Conservation (phyloP, 1,140 invertebrate species). For the Drosophila pallidifrons region DNA sequence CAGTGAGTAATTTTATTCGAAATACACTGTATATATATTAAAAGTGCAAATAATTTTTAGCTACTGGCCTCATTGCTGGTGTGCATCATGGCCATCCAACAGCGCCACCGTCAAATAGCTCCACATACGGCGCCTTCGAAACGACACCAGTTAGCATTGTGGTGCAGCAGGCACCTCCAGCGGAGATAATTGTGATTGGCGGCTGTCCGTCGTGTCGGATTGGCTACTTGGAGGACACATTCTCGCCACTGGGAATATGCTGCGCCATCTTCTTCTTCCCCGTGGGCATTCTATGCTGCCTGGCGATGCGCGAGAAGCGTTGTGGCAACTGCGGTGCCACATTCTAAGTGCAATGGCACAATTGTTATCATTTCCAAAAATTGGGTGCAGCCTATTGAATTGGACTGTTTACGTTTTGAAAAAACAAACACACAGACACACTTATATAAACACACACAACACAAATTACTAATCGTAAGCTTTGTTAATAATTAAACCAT, state of each 20-base stretch:
- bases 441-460: conserved; percentile 29
- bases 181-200: conserved; percentile 90
- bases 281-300: conserved; percentile 91
- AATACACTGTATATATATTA: background rate
- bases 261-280: conserved; percentile 94
- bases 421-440: no score
- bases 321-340: conserved; percentile 92
- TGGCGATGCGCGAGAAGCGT: conserved; percentile 89
- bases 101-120: conserved; percentile 60
- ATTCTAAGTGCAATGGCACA: conserved; percentile 84
- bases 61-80: conserved; percentile 53
- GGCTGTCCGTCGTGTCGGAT: conserved; percentile 92
- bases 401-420: conserved; percentile 12
- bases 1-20: conserved; percentile 18
- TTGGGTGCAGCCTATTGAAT: background rate
- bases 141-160: conserved; percentile 76
- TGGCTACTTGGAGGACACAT: conserved; percentile 92
- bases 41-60: conserved; percentile 13
- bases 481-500: conserved; percentile 26
- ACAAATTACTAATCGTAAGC: conserved; percentile 43
- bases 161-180: conserved; percentile 78
- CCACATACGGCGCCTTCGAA: conserved; percentile 77
- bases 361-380: conserved; percentile 3
- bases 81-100: conserved; percentile 55
- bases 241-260: conserved; percentile 90